Percentiles rank a stretch among this genome's conserved stretches.
Conservation (phyloP, 37 sponge, comb jelly and placozoan genomes). For the Spongilla lacustris region DNA sequence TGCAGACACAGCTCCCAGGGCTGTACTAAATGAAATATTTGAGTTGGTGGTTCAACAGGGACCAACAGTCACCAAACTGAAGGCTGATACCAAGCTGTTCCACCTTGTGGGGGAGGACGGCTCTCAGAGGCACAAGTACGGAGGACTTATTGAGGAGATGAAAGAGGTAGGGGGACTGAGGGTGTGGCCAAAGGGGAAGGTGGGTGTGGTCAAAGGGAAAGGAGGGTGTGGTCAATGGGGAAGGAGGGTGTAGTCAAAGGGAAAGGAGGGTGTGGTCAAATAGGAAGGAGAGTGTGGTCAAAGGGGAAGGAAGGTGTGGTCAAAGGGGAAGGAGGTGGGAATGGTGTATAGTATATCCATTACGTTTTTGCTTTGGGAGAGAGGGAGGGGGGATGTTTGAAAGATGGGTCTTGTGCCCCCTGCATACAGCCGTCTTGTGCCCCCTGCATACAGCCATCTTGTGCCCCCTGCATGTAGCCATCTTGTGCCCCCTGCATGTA, state of each 20-base stretch:
- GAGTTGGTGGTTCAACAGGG: slow-evolving; percentile 21
- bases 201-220: not conserved
- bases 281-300: too few relatives aligned
- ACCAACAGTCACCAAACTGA: slow-evolving; percentile 22
- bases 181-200: not conserved
- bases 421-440: too few relatives aligned
- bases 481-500: too few relatives aligned
- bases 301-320: too few relatives aligned
- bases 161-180: slow-evolving; percentile 40
- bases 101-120: slow-evolving; percentile 42
- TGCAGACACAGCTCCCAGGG: slow-evolving; percentile 14
- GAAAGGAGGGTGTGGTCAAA: not conserved
- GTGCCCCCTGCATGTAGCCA: too few relatives aligned
- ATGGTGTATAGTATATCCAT: too few relatives aligned
- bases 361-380: too few relatives aligned
- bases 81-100: slow-evolving; percentile 28
- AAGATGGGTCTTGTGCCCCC: too few relatives aligned
- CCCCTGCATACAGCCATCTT: too few relatives aligned
- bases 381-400: too few relatives aligned
- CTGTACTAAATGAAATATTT: slow-evolving; percentile 40
- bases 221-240: not conserved
- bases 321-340: too few relatives aligned
- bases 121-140: slow-evolving; percentile 51
- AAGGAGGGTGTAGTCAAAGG: not conserved
- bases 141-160: slow-evolving; percentile 71